Evolutionary conservation across 2,888 invertebrate genomes (phyloP).

Genomic region (Coelinius sp.): DNA sequence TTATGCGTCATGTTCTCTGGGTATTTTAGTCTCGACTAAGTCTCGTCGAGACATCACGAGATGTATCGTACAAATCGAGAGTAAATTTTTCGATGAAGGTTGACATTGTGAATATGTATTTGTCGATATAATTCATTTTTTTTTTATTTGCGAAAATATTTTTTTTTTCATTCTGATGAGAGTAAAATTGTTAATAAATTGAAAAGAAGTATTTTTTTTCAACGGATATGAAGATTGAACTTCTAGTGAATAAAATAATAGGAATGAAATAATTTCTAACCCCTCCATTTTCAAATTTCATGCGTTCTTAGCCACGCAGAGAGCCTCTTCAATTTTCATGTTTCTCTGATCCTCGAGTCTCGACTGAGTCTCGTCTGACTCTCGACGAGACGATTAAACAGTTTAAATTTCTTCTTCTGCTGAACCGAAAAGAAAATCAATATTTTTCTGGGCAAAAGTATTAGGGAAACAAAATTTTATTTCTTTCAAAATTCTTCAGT

Average conservation of each 20-base stretch:
- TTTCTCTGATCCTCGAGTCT: conserved; percentile 34
- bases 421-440: neutral
- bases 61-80: no score
- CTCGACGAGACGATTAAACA: neutral
- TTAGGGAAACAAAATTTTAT: neutral
- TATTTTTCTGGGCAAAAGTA: neutral
- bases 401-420: neutral
- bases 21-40: neutral
- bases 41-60: neutral
- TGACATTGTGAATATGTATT: no score
- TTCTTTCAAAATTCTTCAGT: neutral
- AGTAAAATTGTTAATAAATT: no score
- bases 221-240: no score
- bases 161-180: no score
- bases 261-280: no score
- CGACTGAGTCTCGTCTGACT: neutral
- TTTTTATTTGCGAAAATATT: neutral
- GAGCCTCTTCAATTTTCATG: conserved; percentile 39
- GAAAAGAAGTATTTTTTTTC: no score
- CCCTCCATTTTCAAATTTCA: no score
- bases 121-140: no score
- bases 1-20: neutral
- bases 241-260: no score
- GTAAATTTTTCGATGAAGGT: no score
- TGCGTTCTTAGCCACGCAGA: no score